These are phyloP conservation scores for Sympetrum striolatum DNA, from an alignment of 2,888 invertebrate species.

Conservation along the genomic window DNA sequence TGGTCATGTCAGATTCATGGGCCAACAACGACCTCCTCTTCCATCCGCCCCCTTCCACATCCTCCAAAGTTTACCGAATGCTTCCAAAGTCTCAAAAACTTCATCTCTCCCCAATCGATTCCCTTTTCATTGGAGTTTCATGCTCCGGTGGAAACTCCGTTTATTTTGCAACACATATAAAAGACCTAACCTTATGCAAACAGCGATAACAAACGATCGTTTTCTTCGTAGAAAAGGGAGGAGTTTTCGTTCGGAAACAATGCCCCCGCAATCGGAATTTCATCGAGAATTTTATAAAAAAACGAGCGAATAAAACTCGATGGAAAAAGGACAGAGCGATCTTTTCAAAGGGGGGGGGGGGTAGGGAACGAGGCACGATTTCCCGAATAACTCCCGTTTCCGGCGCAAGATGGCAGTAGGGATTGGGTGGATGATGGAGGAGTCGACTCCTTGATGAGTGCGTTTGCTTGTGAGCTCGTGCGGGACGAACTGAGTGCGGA, in stretches of 20 bases:
- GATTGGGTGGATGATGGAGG: neutral
- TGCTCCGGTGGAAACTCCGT: neutral
- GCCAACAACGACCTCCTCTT: neutral
- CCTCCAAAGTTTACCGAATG: neutral
- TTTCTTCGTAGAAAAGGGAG: neutral
- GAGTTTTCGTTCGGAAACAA: too few species aligned
- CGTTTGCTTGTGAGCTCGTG: neutral
- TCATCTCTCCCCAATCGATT: neutral
- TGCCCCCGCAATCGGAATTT: too few species aligned
- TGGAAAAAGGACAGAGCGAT: neutral
- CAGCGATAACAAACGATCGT: neutral
- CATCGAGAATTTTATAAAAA: too few species aligned
- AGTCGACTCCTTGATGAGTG: neutral
- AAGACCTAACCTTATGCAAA: neutral
- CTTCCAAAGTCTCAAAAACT: slow-evolving; percentile 1
- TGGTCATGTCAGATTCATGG: slow-evolving; percentile 27
- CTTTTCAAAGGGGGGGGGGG: neutral
- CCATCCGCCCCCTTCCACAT: neutral
- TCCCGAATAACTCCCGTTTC: neutral
- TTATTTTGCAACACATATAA: neutral
- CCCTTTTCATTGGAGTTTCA: neutral
- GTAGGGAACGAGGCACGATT: neutral
- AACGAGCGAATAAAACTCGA: neutral
- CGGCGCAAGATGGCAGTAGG: slow-evolving; percentile 5
- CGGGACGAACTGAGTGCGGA: neutral